Evolutionary conservation across 2,113 vertebrate species (phyloP).

Genomic region (Etheostoma cragini): DNA sequence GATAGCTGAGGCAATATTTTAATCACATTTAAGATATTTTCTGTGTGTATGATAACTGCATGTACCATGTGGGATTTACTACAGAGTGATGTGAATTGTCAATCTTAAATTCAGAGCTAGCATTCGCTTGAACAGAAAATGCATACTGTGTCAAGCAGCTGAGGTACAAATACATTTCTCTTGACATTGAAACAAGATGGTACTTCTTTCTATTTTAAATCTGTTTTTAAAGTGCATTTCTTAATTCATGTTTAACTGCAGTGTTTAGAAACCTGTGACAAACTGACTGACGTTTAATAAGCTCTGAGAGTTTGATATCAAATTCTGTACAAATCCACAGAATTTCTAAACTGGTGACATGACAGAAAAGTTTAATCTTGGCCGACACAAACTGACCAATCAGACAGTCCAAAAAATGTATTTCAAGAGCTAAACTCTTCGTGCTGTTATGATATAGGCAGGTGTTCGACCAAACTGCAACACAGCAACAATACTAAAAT

Average conservation of each 20-base stretch:
- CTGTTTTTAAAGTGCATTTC: constrained; percentile 73
- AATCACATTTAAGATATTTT: constrained; percentile 22
- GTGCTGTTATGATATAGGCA: background rate
- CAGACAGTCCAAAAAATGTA: background rate
- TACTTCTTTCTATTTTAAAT: constrained; percentile 37
- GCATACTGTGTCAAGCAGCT: constrained; percentile 12
- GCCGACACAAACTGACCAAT: background rate
- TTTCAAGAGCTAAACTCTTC: background rate
- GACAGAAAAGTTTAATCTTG: background rate
- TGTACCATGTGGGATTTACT: constrained; percentile 42
- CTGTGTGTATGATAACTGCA: constrained; percentile 15
- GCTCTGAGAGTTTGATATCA: background rate
- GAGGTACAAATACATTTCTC: constrained; percentile 44
- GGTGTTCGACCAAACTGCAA: background rate
- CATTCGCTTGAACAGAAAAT: constrained; percentile 20
- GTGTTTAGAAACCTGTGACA: background rate
- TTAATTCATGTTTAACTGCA: constrained; percentile 32
- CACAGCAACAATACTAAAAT: background rate
- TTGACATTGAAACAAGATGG: constrained; percentile 43
- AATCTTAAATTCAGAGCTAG: background rate
- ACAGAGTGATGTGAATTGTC: constrained; percentile 68
- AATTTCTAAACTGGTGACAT: background rate
- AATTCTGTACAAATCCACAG: background rate
- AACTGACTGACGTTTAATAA: background rate
- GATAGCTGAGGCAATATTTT: constrained; percentile 52